These are phyloP conservation scores for Cylloceria caligata DNA, from an alignment of 2,888 invertebrate species.

Conservation along the genomic window DNA sequence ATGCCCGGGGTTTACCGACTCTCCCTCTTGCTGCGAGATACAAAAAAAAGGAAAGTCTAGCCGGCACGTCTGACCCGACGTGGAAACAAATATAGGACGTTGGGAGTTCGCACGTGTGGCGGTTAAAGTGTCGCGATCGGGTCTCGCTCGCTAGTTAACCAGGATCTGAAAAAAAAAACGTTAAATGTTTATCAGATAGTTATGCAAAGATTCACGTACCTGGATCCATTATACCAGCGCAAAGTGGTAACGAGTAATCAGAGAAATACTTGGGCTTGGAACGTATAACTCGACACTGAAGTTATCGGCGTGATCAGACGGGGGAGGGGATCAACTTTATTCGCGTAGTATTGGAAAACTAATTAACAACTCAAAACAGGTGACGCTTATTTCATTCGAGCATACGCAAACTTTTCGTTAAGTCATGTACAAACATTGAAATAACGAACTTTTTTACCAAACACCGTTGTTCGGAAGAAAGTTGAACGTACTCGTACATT, in stretches of 20 bases:
- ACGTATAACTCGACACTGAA: not conserved
- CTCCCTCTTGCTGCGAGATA: not conserved
- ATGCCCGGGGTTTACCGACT: slow-evolving; percentile 59
- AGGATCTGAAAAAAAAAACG: slow-evolving; percentile 30
- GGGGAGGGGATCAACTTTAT: not conserved
- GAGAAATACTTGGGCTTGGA: not conserved
- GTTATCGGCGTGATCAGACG: not conserved
- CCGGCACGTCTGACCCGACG: not conserved
- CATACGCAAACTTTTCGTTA: not conserved
- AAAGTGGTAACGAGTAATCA: slow-evolving; percentile 1
- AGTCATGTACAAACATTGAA: not conserved
- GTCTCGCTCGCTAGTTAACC: not conserved
- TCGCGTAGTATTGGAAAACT: not conserved
- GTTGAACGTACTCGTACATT: too few species aligned
- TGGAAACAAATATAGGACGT: slow-evolving; percentile 7
- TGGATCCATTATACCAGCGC: too few species aligned
- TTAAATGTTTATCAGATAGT: slow-evolving; percentile 45
- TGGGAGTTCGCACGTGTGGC: slow-evolving; percentile 21
- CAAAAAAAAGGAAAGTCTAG: not conserved
- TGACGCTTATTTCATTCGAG: slow-evolving; percentile 1
- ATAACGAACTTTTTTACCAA: not conserved
- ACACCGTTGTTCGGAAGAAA: too few species aligned
- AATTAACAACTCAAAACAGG: slow-evolving; percentile 3
- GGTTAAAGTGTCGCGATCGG: slow-evolving; percentile 34
- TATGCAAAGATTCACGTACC: not conserved